phyloP scores from a whole-genome alignment of 1,140 invertebrate species.

The Drosophila parabipectinata region DNA sequence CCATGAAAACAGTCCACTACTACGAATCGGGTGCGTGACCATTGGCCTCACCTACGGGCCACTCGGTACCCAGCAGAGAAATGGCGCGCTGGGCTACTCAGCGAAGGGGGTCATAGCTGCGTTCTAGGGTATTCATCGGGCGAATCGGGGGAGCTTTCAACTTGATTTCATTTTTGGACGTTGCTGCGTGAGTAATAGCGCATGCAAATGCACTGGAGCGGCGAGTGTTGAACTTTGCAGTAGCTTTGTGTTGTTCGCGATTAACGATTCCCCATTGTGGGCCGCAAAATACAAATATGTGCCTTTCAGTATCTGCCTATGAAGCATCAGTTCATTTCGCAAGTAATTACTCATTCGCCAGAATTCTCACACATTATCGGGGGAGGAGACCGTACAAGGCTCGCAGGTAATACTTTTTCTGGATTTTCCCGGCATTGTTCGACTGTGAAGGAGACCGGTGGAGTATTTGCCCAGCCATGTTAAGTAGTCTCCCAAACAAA shows the following conservation, averaged over 20 bases:
- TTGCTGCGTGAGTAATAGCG: conserved; percentile 57
- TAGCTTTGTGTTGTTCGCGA: conserved; percentile 20
- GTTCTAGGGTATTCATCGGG: conserved; percentile 9
- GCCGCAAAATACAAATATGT: conserved; percentile 11
- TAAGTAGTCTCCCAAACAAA: too few relatives aligned
- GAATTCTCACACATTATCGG: conserved; percentile 11
- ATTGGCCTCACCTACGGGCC: conserved; percentile 23
- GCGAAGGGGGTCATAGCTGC: neutral
- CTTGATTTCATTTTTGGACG: conserved; percentile 20
- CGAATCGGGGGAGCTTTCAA: neutral
- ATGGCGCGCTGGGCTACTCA: neutral
- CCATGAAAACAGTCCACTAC: conserved; percentile 21
- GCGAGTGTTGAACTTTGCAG: conserved; percentile 57
- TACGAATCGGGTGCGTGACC: conserved; percentile 40
- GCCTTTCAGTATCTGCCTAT: conserved; percentile 2
- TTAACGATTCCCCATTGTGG: conserved; percentile 23
- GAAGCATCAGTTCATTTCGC: neutral
- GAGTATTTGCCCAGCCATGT: too few relatives aligned
- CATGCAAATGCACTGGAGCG: conserved; percentile 60
- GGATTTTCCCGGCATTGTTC: neutral
- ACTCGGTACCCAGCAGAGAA: conserved; percentile 2
- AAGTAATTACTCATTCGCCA: conserved; percentile 16
- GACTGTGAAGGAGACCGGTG: neutral
- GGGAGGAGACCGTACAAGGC: neutral
- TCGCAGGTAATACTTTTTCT: too few relatives aligned